Conservation (phyloP, 2,797 vertebrate genomes). For the Epinephelus coioides region DNA sequence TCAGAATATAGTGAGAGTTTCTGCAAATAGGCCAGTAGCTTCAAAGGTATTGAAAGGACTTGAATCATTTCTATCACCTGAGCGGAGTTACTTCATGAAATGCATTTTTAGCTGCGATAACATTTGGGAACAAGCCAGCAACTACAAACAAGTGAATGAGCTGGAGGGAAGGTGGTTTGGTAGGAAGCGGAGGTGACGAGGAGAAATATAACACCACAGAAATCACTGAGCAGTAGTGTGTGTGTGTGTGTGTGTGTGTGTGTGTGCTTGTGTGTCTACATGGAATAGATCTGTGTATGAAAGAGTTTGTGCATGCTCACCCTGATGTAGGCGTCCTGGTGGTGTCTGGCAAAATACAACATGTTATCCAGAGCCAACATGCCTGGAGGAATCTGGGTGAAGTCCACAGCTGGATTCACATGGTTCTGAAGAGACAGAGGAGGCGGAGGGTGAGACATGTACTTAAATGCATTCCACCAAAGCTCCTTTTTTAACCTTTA, state of each 20-base stretch:
- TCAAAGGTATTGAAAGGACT: constrained; percentile 3
- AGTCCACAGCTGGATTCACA: constrained; percentile 99
- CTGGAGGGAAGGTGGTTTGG: constrained; percentile 19
- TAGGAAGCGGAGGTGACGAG: constrained; percentile 7
- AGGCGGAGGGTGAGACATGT: constrained; percentile 15
- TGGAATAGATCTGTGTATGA: not conserved
- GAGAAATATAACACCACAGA: constrained; percentile 11
- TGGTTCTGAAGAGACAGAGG: constrained; percentile 90
- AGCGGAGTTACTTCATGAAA: constrained; percentile 27
- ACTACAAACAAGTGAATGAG: constrained; percentile 41
- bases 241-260: constrained; percentile 19
- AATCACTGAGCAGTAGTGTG: constrained; percentile 7
- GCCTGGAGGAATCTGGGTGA: constrained; percentile 98
- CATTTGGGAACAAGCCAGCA: constrained; percentile 18
- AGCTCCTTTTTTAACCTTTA: constrained; percentile 19
- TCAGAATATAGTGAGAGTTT: no score
- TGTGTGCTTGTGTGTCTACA: constrained; percentile 16
- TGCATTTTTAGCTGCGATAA: constrained; percentile 25
- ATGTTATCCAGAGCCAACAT: constrained; percentile 99
- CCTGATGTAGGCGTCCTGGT: constrained; percentile 97
- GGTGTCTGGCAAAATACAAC: constrained; percentile 96
- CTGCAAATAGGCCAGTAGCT: not conserved
- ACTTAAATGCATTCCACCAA: constrained; percentile 3
- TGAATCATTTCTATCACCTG: constrained; percentile 15
- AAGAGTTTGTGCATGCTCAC: constrained; percentile 82